A percentile compares a stretch with the other conserved stretches of the same genome.
These are phyloP conservation scores for Ephialtes manifestator DNA, from an alignment of 2,888 invertebrate species.

Conservation along the genomic window DNA sequence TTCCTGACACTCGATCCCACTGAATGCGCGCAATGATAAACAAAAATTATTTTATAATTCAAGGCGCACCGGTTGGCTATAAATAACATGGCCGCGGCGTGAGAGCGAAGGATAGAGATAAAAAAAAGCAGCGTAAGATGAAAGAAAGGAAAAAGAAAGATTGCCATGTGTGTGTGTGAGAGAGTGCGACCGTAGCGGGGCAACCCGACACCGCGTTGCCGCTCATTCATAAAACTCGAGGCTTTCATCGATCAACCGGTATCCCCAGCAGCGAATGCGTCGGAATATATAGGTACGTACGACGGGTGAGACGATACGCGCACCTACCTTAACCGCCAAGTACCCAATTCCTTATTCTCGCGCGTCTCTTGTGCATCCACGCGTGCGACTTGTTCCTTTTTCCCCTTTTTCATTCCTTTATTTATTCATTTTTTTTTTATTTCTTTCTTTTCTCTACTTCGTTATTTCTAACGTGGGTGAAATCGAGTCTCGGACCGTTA, in stretches of 20 bases:
- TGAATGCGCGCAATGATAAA: constrained; percentile 78
- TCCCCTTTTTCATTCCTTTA: not conserved
- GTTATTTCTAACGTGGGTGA: constrained; percentile 59
- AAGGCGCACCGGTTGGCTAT: constrained; percentile 75
- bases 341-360: constrained; percentile 69
- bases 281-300: constrained; percentile 24
- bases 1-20: constrained; percentile 75
- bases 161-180: constrained; percentile 34
- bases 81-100: constrained; percentile 73
- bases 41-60: constrained; percentile 84
- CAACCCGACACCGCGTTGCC: constrained; percentile 80
- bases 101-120: constrained; percentile 51
- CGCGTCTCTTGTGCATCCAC: constrained; percentile 61
- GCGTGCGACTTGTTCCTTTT: constrained; percentile 37
- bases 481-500: constrained; percentile 55
- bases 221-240: constrained; percentile 82
- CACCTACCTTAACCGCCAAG: constrained; percentile 57
- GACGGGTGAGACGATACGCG: constrained; percentile 52
- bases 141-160: constrained; percentile 25
- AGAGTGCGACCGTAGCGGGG: constrained; percentile 64
- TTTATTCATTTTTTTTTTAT: constrained; percentile 24
- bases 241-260: constrained; percentile 82
- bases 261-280: constrained; percentile 58
- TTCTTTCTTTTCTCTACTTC: not conserved
- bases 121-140: constrained; percentile 7